Base-by-base conservation (phyloP, 1,140 invertebrate genomes). In the Vollenhovia emeryi region DNA sequence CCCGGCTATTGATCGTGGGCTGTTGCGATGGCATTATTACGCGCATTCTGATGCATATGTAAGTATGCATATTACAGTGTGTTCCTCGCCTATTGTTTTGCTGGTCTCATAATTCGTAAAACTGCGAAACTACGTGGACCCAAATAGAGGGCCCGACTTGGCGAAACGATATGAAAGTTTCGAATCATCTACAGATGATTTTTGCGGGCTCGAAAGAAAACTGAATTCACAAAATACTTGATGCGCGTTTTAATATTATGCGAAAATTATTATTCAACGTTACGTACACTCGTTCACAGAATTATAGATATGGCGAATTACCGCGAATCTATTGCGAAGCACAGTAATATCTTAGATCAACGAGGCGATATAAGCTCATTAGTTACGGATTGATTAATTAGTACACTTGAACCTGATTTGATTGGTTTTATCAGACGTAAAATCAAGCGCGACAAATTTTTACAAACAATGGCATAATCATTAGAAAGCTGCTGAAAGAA, bases 41-140 rank as follows among this genome's bases (percentile, higher is more conserved):
- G 78, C n/a, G 66, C 78, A 82, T 82, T 82, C 78, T 82, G 78
- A 82, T 82, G 66, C 78, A 82, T 82, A 80, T 55, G 64, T 80
- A 80, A 80, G 45, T 80, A 71, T 82, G 78, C 66, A 82, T 82
- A 82, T 82, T 73, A 73, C 66, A 57, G 45, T 59, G 50, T 43
- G 36, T 82, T 45, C 36, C 4, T 80, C 33, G 33, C 62, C 64
- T 24, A 82, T 82, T 82, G 78, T 82, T 52, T 82, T 82, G 66
- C 66, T 71, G 66, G 40, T 82, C 52, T 82, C 66, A 73, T 59
- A 71, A 59, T 57, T 5, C 64, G 36, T 27, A 43, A 80, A 82
- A 59, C 78, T 59, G 13, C 50, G 66, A 82, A 59, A 82, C 15
- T 43, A 21, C 15, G 13, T 57, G 33, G 36, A 60, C 13, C 21